Percentiles rank a stretch among this genome's conserved stretches.
phyloP scores from a whole-genome alignment of 1,140 invertebrate species.

The Trachymyrmex septentrionalis region DNA sequence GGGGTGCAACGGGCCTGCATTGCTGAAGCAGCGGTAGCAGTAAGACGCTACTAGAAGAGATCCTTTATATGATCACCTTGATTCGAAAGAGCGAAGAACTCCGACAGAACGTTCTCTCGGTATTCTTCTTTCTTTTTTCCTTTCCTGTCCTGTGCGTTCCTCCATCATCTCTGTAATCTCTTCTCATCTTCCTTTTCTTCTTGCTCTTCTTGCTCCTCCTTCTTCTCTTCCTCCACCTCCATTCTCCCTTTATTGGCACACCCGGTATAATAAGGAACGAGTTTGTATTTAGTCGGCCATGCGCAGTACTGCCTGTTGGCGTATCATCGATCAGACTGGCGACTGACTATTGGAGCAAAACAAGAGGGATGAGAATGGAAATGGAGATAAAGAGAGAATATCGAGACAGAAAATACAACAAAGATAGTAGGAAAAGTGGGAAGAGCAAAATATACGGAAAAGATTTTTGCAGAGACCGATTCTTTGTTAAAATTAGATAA shows the following conservation, averaged over 20 bases:
- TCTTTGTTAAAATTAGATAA: constrained; percentile 24
- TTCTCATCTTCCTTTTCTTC: constrained; percentile 27
- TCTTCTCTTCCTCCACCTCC: constrained; percentile 49
- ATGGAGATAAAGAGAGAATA: constrained; percentile 75
- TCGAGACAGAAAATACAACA: constrained; percentile 58
- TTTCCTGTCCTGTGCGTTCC: not conserved
- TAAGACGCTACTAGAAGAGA: constrained; percentile 63
- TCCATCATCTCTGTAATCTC: not conserved
- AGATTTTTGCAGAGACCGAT: constrained; percentile 50
- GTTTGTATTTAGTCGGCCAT: constrained; percentile 85
- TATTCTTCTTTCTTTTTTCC: constrained; percentile 47
- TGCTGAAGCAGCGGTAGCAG: constrained; percentile 66
- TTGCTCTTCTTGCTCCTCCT: not conserved
- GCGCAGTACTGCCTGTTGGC: constrained; percentile 84
- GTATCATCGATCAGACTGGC: constrained; percentile 86
- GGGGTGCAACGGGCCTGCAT: constrained; percentile 30
- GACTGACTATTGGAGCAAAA: constrained; percentile 86
- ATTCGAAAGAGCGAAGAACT: constrained; percentile 66
- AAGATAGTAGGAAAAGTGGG: constrained; percentile 44
- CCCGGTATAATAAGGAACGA: constrained; percentile 84
- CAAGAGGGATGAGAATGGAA: constrained; percentile 83
- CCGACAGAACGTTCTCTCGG: constrained; percentile 8
- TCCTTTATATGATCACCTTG: constrained; percentile 73
- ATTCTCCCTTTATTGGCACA: constrained; percentile 82
- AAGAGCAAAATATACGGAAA: constrained; percentile 40